phyloP scores from a whole-genome alignment of 2,888 invertebrate genomes.

The Meghimatium bilineatum region DNA sequence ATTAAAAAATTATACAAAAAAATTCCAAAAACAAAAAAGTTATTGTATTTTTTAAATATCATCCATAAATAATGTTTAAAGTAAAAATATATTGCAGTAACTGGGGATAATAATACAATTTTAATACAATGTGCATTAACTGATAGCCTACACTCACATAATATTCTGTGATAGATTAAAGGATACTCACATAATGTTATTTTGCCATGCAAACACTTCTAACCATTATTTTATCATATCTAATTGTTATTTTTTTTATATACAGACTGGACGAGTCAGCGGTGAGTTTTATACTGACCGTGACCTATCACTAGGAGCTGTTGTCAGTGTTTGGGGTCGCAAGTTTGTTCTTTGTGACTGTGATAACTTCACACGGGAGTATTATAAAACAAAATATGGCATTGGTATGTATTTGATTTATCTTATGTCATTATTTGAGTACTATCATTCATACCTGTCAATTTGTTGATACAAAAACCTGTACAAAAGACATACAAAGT shows the following conservation, averaged over 20 bases:
- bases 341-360: conserved; percentile 88
- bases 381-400: conserved; percentile 85
- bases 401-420: conserved; percentile 73
- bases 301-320: conserved; percentile 89
- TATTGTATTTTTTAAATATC: no score
- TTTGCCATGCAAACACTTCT: background rate
- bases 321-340: conserved; percentile 88
- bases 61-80: no score
- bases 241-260: background rate
- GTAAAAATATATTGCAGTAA: no score
- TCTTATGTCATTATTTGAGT: background rate
- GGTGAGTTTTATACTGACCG: conserved; percentile 80
- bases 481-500: no score
- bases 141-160: no score
- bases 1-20: no score
- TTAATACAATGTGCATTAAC: no score
- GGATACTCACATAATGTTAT: background rate
- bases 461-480: no score
- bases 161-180: no score
- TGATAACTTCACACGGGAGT: conserved; percentile 90
- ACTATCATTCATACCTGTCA: no score
- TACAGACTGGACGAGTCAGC: conserved; percentile 74
- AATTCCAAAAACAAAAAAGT: no score
- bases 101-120: no score
- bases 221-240: background rate